Base-by-base conservation (phyloP, 2,888 invertebrate species). In the Apantesis nais region DNA sequence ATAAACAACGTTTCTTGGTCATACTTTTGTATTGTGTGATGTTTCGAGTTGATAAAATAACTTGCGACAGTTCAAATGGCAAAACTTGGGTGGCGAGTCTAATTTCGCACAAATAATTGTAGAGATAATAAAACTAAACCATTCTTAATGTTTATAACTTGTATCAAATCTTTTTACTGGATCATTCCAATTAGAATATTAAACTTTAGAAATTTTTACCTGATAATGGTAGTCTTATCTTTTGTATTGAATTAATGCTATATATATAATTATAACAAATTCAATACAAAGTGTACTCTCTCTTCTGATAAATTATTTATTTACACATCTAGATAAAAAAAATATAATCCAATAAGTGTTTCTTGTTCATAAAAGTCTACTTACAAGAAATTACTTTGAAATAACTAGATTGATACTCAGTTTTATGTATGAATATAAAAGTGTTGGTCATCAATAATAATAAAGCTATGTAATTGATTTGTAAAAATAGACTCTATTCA, bases 1-100 rank as follows among this genome's bases (percentile, higher is more conserved):
- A 39, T 66, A 63, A 72, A 63, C 63, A 67, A 52, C 41, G 48
- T 67, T 14, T 39, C 37, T 19, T 62, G 31, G 14, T n/a, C 41
- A 14, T 68, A 65, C 29, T 48, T 66, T 29, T 37, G 31, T 29
- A 41, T 8, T 67, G 1, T 16, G 29, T 61, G 12, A 62, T 52
- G 64, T 73, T 70, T 52, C 19, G 29, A 66, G 8, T 61, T 29
- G n/a, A 12, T 37, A 39, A 16, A 34, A 19, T 16, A 60, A 64
- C 31, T 69, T 60, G 19, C n/a, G 2, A 25, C 31, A 55, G 63
- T 58, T 22, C 22, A 34, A 37, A 52, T 52, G 48, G 22, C n/a
- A 52, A n/a, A n/a, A 52, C 9, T 52, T 52, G 11, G n/a, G 48
- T 52, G 48, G 48, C 48, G 9, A n/a, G 11, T 52, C 9, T n/a